A percentile compares a stretch with the other conserved stretches of the same genome.
phyloP scores from a whole-genome alignment of 2,797 vertebrate species.

The Ciconia nigra region DNA sequence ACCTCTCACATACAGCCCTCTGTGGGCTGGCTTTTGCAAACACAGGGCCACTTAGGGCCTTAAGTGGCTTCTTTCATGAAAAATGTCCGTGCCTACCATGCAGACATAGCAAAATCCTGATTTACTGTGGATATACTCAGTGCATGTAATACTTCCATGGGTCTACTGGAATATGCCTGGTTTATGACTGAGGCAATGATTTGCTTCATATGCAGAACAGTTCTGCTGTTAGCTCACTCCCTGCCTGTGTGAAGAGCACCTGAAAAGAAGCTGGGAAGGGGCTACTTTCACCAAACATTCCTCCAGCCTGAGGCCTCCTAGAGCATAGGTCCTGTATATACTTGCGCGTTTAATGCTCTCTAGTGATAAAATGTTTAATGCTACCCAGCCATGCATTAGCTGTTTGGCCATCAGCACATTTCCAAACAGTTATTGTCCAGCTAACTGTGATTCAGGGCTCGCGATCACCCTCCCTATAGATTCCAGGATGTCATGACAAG shows the following conservation, averaged over 20 bases:
- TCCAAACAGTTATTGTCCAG: not conserved
- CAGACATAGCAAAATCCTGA: not conserved
- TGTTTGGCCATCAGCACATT: not conserved
- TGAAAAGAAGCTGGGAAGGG: not conserved
- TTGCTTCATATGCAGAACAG: not conserved
- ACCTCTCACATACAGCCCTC: not conserved
- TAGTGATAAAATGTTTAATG: not conserved
- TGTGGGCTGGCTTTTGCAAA: not conserved
- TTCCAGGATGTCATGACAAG: not conserved
- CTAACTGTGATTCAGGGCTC: not conserved
- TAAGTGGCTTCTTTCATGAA: not conserved
- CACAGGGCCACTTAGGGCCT: not conserved
- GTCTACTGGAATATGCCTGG: not conserved
- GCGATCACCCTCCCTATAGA: not conserved
- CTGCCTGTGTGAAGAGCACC: not conserved
- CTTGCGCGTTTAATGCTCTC: not conserved
- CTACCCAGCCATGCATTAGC: not conserved
- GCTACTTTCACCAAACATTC: not conserved
- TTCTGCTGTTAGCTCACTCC: not conserved
- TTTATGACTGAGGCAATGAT: not conserved
- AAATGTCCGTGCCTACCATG: not conserved
- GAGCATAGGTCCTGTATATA: not conserved
- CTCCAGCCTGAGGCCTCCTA: not conserved
- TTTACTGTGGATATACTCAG: not conserved
- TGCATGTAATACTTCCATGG: not conserved